Base-by-base conservation (phyloP, 2,888 invertebrate genomes). In the Scaeva pyrastri region DNA sequence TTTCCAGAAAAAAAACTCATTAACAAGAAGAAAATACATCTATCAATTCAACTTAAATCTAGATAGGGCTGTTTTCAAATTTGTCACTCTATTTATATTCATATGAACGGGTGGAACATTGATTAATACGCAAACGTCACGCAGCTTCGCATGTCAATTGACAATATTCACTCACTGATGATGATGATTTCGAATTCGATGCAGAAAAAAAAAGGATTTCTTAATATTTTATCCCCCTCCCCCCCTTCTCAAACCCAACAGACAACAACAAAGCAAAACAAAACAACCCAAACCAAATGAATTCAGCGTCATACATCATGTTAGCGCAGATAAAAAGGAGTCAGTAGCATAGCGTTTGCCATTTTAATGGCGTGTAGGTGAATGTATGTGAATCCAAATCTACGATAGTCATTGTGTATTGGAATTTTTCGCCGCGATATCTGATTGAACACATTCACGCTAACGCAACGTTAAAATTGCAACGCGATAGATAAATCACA, bases 101-200 rank as follows among this genome's bases (percentile, higher is more conserved):
- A n/a, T 23, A 52, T 14, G n/a, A 74, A 78, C 74, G 77, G 82
- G 64, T 71, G 86, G 64, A 86, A 89, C 83, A 86, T 80, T 88
- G 89, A 89, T 88, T 89, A 88, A 88, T 89, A 89, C 88, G 87
- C 87, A 88, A 66, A 87, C 78, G 88, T 88, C 89, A 89, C 88
- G 89, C 88, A 88, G 88, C 84, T 84, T 88, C 87, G 88, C 88
- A 89, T 88, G 85, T 72, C 81, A 48, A 71, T 77, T 82, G 82
- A 74, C 77, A 86, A 71, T 86, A 43, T 72, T 66, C 48, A 58
- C 31, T 45, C n/a, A n/a, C n/a, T n/a, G n/a, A n/a, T n/a, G n/a
- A n/a, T n/a, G n/a, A n/a, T n/a, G 7, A 39, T 39, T 12, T 43
- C 31, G 72, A 77, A 68, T 12, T 45, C n/a, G 72, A 77, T 77